Base-by-base conservation (phyloP, 2,888 invertebrate species). In the Lucinisca nassula region DNA sequence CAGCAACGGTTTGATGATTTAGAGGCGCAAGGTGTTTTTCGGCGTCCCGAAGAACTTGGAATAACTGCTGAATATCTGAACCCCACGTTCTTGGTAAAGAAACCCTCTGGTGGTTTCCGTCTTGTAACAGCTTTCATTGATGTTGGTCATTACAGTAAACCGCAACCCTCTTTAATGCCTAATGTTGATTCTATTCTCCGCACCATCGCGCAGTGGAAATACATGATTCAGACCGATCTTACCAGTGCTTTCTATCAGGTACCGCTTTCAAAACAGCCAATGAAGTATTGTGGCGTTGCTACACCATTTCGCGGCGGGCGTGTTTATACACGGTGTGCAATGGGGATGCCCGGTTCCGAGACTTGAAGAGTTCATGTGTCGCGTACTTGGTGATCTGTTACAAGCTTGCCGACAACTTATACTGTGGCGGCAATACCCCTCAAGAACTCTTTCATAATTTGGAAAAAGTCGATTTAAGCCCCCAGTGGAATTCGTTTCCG, bases 331-430 rank as follows among this genome's bases (percentile, higher is more conserved):
- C 32, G 91, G 14, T 89, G 82, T 61, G 91, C 91, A 0, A 92
- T 91, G 91, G 92, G 90, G 3, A 93, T 92, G 88, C 92, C 91
- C 0, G 91, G 21, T n/a, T n/a, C n/a, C n/a, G n/a, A n/a, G n/a
- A n/a, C n/a, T n/a, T n/a, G 90, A 92, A 38, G 92, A 91, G 37
- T 58, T 92, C 3, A 91, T 90, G 85, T 85, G 81, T 45, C 75
- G 82, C 12, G 88, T 92, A 10, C 78, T 92, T 12, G 92, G 91
- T 12, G 67, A 67, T 21, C n/a, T 6, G 3, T 8, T 67, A 4
- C 67, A 67, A 67, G 37, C n/a, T 67, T 4, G 67, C 67, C 17
- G 67, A 67, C 21, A 30, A 67, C n/a, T 27, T 67, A 27, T 67
- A 67, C 21, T 67, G 67, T 67, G 67, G 67, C 14, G 67, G 67